Evolutionary conservation across 2,797 vertebrate genomes (phyloP).

Genomic region (Cossypha heuglini): DNA sequence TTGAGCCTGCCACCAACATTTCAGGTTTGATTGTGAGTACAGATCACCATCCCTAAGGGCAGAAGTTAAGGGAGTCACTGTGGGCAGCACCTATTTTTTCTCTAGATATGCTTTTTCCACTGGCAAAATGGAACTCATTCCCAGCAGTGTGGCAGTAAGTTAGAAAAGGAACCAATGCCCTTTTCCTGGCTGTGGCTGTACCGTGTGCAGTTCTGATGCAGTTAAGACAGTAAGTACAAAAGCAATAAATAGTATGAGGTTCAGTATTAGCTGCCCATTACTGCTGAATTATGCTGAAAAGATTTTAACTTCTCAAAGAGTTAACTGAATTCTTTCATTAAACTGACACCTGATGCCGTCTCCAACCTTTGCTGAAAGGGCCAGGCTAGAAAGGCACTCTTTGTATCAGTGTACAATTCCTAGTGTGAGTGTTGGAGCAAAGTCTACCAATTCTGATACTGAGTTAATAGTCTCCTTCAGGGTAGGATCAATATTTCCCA

Average conservation of each 20-base stretch:
- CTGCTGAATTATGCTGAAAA: not conserved
- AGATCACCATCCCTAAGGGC: not conserved
- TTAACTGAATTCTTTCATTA: not conserved
- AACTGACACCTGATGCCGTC: not conserved
- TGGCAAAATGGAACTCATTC: conserved; percentile 35
- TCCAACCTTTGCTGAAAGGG: not conserved
- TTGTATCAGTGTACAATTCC: not conserved
- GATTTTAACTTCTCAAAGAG: not conserved
- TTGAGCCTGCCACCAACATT: not conserved
- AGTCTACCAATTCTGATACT: not conserved
- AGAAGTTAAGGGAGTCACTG: not conserved
- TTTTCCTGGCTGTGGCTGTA: conserved; percentile 18
- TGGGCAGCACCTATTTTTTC: conserved; percentile 26
- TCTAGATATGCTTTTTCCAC: conserved; percentile 8
- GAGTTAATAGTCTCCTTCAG: not conserved
- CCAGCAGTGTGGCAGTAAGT: conserved; percentile 2
- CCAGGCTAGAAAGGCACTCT: conserved; percentile 53
- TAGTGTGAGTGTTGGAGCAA: not conserved
- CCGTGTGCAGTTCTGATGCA: not conserved
- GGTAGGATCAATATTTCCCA: not conserved
- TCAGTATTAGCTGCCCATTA: conserved; percentile 25
- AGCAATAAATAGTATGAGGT: conserved; percentile 30
- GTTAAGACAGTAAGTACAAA: conserved; percentile 33
- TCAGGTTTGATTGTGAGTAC: not conserved
- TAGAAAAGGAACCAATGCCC: not conserved